A percentile compares a stretch with the other conserved stretches of the same genome.
phyloP scores from a whole-genome alignment of 1,140 invertebrate species.

The Zaprionus lachaisei region DNA sequence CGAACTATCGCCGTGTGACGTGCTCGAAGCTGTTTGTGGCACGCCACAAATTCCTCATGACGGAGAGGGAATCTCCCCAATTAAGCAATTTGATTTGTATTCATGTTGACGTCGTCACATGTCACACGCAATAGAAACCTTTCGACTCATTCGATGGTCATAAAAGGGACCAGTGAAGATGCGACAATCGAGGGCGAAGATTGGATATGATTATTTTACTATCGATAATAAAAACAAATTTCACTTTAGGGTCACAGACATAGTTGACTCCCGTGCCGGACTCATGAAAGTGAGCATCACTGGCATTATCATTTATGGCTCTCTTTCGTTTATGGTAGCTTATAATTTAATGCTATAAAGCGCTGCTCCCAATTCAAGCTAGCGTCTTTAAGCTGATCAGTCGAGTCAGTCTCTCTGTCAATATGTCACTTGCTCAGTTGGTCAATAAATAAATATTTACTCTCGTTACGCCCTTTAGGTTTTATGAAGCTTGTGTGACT shows the following conservation, averaged over 20 bases:
- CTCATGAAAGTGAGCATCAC: conserved; percentile 22
- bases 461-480: conserved; percentile 29
- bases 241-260: conserved; percentile 41
- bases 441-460: conserved; percentile 41
- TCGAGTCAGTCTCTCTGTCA: not conserved
- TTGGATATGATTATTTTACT: conserved; percentile 42
- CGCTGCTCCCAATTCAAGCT: conserved; percentile 10
- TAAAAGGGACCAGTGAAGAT: conserved; percentile 36
- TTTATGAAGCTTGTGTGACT: conserved; percentile 19
- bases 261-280: conserved; percentile 46
- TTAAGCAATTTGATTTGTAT: conserved; percentile 63
- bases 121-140: conserved; percentile 44
- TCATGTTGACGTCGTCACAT: conserved; percentile 39
- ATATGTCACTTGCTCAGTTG: not conserved
- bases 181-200: conserved; percentile 29
- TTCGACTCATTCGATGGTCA: conserved; percentile 38
- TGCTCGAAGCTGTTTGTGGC: conserved; percentile 52
- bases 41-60: conserved; percentile 33
- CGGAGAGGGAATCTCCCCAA: conserved; percentile 31
- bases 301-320: conserved; percentile 23
- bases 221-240: conserved; percentile 60
- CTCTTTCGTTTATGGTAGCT: conserved; percentile 5
- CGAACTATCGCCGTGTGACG: conserved; percentile 37
- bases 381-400: not conserved
- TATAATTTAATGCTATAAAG: conserved; percentile 14